A percentile compares a stretch with the other conserved stretches of the same genome.
These are phyloP conservation scores for Monodelphis domestica DNA, from an alignment of 2,797 vertebrate species.

Conservation along the genomic window DNA sequence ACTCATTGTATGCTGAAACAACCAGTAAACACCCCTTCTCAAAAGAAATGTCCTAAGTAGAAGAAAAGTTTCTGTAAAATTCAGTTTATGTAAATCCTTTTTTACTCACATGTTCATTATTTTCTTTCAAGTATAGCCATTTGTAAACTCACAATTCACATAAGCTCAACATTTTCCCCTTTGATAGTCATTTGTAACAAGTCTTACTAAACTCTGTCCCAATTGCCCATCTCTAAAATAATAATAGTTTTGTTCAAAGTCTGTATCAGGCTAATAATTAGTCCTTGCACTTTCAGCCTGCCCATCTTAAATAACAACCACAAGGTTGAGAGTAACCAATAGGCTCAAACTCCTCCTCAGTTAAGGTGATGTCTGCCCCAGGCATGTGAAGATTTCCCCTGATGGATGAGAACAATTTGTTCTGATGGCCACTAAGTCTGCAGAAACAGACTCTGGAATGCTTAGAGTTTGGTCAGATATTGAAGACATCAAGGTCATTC, in stretches of 20 bases:
- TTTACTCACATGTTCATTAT: too few relatives aligned
- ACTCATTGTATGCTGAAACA: neutral
- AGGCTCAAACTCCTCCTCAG: too few relatives aligned
- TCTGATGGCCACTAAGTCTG: too few relatives aligned
- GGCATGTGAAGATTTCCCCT: too few relatives aligned
- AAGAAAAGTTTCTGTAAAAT: neutral
- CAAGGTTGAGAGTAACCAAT: too few relatives aligned
- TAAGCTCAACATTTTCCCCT: neutral
- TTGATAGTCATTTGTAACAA: neutral
- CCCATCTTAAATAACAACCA: neutral
- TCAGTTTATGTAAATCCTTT: neutral
- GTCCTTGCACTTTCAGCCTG: neutral
- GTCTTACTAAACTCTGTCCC: neutral
- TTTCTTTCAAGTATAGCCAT: neutral
- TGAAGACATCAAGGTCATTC: too few relatives aligned
- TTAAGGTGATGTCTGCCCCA: too few relatives aligned
- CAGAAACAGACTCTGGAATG: too few relatives aligned
- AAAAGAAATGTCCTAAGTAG: neutral
- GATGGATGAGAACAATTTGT: too few relatives aligned
- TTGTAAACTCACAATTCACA: neutral
- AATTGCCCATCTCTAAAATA: neutral
- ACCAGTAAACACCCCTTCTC: neutral
- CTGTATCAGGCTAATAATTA: neutral
- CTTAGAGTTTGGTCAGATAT: too few relatives aligned
- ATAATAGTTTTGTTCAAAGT: neutral